These are phyloP conservation scores for Synanthedon formicaeformis DNA, from an alignment of 2,888 invertebrate species.

Conservation along the genomic window DNA sequence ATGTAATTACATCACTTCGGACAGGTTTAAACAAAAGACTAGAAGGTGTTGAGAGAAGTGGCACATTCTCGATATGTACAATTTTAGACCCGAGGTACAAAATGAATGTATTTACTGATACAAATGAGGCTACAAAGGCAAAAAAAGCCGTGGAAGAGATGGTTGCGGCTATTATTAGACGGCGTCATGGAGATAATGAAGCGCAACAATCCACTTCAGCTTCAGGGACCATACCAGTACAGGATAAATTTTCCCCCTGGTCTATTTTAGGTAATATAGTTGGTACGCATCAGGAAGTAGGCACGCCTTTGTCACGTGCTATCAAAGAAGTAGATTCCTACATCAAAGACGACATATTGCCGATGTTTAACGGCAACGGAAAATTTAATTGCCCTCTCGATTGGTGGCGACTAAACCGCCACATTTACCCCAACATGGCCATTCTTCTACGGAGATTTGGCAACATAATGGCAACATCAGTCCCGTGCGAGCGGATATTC, in stretches of 20 bases:
- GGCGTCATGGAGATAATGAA: constrained; percentile 5
- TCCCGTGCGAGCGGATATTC: constrained; percentile 7
- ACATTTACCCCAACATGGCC: constrained; percentile 5
- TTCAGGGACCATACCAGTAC: constrained; percentile 1
- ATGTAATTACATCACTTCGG: constrained; percentile 1
- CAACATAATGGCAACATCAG: constrained; percentile 10
- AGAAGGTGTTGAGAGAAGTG: constrained; percentile 8
- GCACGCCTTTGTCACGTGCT: constrained; percentile 10
- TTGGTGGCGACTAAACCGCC: constrained; percentile 7
- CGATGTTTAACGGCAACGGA: constrained; percentile 3
- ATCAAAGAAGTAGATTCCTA: constrained; percentile 3
- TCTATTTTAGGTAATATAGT: constrained; percentile 8
- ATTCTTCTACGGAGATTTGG: constrained; percentile 4
- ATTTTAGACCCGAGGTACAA: constrained; percentile 12
- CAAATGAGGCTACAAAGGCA: constrained; percentile 7
- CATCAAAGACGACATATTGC: constrained; percentile 4
- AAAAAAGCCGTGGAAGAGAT: constrained; percentile 6
- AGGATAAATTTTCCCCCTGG: constrained; percentile 13
- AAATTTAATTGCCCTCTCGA: constrained; percentile 6
- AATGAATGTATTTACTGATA: constrained; percentile 7
- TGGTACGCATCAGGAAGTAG: constrained; percentile 2
- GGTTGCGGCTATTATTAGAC: constrained; percentile 2
- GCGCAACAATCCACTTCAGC: neutral
- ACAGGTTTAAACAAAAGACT: constrained; percentile 6
- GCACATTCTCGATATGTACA: constrained; percentile 9